These are phyloP conservation scores for Ceratina japonica DNA, from an alignment of 1,140 invertebrate species.

Conservation along the genomic window DNA sequence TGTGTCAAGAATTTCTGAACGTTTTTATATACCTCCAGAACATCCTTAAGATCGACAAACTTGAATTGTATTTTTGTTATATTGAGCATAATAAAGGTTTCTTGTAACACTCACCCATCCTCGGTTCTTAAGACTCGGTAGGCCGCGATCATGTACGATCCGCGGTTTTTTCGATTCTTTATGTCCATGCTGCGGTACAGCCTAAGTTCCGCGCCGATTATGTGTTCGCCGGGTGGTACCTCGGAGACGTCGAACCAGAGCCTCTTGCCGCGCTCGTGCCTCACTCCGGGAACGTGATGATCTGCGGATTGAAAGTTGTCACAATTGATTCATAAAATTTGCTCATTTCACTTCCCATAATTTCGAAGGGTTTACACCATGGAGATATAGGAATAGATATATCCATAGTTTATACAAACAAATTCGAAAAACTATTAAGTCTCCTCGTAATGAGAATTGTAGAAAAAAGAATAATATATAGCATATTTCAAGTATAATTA, in stretches of 20 bases:
- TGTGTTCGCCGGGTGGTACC: conserved; percentile 87
- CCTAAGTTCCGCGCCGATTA: conserved; percentile 91
- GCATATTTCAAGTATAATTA: too few relatives aligned
- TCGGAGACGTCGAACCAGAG: conserved; percentile 96
- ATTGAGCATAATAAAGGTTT: background rate
- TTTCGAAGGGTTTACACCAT: too few relatives aligned
- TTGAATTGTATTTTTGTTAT: too few relatives aligned
- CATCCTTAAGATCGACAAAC: too few relatives aligned
- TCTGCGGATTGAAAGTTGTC: conserved; percentile 74
- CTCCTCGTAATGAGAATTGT: too few relatives aligned
- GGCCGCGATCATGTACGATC: conserved; percentile 73
- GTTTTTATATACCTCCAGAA: too few relatives aligned
- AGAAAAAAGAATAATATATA: background rate
- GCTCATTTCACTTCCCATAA: too few relatives aligned
- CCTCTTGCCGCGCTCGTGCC: conserved; percentile 90
- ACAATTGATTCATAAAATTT: background rate
- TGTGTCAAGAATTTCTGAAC: too few relatives aligned
- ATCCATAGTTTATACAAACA: too few relatives aligned
- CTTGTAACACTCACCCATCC: conserved; percentile 68
- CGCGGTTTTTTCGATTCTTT: conserved; percentile 67
- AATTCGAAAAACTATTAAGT: too few relatives aligned
- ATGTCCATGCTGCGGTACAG: conserved; percentile 85
- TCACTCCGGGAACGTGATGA: conserved; percentile 84
- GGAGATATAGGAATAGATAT: too few relatives aligned
- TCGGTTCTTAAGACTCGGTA: conserved; percentile 72